phyloP scores from a whole-genome alignment of 2,888 invertebrate species.

The Octodonta nipae region DNA sequence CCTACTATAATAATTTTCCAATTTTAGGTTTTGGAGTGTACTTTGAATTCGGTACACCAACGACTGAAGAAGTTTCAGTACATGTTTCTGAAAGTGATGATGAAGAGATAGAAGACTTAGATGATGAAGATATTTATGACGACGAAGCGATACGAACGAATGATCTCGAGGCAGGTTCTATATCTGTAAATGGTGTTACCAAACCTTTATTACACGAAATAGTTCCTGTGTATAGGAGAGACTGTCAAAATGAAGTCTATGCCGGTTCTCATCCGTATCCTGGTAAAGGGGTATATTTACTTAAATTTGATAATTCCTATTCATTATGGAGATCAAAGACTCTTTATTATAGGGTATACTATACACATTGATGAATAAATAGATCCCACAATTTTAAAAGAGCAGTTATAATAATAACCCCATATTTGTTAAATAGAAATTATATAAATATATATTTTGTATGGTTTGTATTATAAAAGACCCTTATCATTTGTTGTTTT shows the following conservation, averaged over 20 bases:
- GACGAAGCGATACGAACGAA: constrained; percentile 28
- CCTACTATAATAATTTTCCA: too few relatives aligned
- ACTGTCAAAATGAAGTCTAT: constrained; percentile 93
- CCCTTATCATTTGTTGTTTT: too few relatives aligned
- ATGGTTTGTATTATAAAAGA: too few relatives aligned
- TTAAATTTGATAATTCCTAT: constrained; percentile 99
- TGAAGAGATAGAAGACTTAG: constrained; percentile 61
- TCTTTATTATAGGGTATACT: constrained; percentile 95
- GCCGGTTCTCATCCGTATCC: constrained; percentile 96
- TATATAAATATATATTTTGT: too few relatives aligned
- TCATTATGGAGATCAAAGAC: constrained; percentile 98
- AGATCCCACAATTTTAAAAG: too few relatives aligned
- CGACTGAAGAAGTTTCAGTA: constrained; percentile 74
- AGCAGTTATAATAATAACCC: too few relatives aligned
- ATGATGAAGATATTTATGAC: constrained; percentile 42
- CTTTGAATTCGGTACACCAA: constrained; percentile 92
- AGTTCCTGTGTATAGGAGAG: constrained; percentile 88
- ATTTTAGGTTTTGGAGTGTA: constrained; percentile 76
- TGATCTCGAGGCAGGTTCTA: constrained; percentile 49
- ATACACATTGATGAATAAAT: constrained; percentile 66
- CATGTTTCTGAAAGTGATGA: constrained; percentile 93
- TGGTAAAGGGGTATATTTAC: constrained; percentile 89
- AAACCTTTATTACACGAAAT: constrained; percentile 65
- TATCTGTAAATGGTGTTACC: constrained; percentile 21
- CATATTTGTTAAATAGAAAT: too few relatives aligned